Evolutionary conservation across 2,888 invertebrate species (phyloP).

Genomic region (Conops quadrifasciatus): DNA sequence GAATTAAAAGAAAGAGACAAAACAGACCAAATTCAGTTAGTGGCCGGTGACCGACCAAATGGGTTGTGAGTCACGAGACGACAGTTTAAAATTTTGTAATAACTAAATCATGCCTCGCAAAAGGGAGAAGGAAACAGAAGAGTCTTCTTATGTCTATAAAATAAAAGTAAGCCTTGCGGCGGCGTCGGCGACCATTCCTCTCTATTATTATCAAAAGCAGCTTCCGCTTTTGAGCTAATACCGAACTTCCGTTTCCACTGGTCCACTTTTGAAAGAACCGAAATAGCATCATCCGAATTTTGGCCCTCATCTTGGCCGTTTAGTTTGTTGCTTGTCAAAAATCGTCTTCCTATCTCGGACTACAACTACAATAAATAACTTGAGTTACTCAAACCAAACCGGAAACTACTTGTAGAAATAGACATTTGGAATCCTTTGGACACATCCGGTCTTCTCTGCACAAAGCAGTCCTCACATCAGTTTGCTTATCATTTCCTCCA

Average conservation of each 20-base stretch:
- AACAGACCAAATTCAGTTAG: too few species aligned
- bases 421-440: background rate
- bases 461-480: constrained; percentile 46
- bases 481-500: constrained; percentile 64
- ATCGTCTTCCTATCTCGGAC: constrained; percentile 24
- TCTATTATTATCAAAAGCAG: constrained; percentile 23
- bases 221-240: constrained; percentile 21
- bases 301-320: background rate
- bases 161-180: too few species aligned
- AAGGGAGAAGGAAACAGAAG: too few species aligned
- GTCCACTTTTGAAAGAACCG: too few species aligned
- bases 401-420: constrained; percentile 26
- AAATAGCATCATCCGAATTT: background rate
- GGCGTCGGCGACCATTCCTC: too few species aligned
- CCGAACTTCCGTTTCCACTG: constrained; percentile 22
- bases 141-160: too few species aligned
- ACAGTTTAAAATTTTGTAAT: too few species aligned
- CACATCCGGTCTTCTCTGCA: constrained; percentile 7
- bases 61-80: too few species aligned
- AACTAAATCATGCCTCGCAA: too few species aligned
- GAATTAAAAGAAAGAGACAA: too few species aligned
- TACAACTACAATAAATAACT: background rate
- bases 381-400: background rate
- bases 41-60: too few species aligned
- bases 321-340: constrained; percentile 17